Evolutionary conservation across 2,797 vertebrate species (phyloP).

Genomic region (Gallinago nigripennis): DNA sequence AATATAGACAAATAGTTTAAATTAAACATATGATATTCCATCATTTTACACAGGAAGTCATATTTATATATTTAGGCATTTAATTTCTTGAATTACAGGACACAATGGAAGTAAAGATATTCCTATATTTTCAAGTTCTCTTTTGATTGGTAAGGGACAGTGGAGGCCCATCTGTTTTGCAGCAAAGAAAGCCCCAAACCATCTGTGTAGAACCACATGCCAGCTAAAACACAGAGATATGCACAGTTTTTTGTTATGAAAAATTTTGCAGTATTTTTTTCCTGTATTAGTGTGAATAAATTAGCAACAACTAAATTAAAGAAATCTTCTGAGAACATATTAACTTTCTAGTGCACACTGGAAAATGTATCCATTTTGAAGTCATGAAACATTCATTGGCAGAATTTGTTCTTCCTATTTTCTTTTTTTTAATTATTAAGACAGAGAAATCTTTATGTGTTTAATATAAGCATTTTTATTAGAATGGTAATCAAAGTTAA

Average conservation of each 20-base stretch:
- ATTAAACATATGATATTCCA: constrained; percentile 76
- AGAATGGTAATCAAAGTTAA: constrained; percentile 14
- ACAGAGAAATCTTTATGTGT: constrained; percentile 29
- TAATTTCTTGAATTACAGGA: constrained; percentile 82
- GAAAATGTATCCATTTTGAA: constrained; percentile 72
- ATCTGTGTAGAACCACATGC: constrained; percentile 87
- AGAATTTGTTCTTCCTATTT: constrained; percentile 23
- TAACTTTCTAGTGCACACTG: constrained; percentile 77
- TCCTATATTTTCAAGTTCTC: constrained; percentile 82
- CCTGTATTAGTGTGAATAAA: constrained; percentile 85
- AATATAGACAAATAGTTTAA: constrained; percentile 78
- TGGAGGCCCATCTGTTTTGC: constrained; percentile 87
- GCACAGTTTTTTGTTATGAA: constrained; percentile 87
- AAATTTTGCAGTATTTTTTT: constrained; percentile 83
- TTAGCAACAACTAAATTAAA: constrained; percentile 85
- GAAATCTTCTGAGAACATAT: constrained; percentile 81
- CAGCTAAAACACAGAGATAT: constrained; percentile 88
- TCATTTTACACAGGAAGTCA: constrained; percentile 76
- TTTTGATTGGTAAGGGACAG: constrained; percentile 85
- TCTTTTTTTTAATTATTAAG: constrained; percentile 30
- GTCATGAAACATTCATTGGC: constrained; percentile 63
- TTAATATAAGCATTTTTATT: constrained; percentile 43
- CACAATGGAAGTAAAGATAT: constrained; percentile 81
- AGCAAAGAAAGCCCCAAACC: constrained; percentile 88
- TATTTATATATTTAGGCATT: constrained; percentile 78